Percentiles rank a stretch among this genome's conserved stretches.
Evolutionary conservation across 2,888 invertebrate genomes (phyloP).

Genomic region (Phasia obesa): DNA sequence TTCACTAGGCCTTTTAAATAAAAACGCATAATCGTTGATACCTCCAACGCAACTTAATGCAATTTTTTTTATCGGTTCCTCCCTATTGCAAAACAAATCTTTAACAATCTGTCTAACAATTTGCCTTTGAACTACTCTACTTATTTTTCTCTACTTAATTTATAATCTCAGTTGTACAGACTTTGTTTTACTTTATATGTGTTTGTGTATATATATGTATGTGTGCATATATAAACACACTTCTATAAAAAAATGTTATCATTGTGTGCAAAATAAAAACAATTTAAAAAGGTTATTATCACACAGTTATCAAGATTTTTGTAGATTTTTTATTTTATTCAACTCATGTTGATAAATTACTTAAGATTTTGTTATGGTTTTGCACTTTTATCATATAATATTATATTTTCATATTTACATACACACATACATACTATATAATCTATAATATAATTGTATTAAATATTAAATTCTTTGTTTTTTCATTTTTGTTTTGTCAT

Average conservation of each 20-base stretch:
- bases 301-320: constrained; percentile 45
- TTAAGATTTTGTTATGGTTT: constrained; percentile 15
- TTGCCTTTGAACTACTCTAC: neutral
- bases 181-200: no score
- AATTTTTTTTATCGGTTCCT: no score
- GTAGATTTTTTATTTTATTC: constrained; percentile 7
- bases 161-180: no score
- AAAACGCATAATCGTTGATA: no score
- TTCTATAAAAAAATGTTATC: neutral
- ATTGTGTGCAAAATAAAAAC: constrained; percentile 5
- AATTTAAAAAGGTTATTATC: constrained; percentile 57
- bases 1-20: no score
- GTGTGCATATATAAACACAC: neutral
- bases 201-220: neutral
- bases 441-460: neutral
- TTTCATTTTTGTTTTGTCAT: constrained; percentile 16
- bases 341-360: constrained; percentile 24
- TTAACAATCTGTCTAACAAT: no score
- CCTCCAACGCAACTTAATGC: no score
- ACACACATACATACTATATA: no score
- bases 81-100: no score
- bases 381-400: constrained; percentile 14
- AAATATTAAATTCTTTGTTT: constrained; percentile 19
- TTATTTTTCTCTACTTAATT: neutral
- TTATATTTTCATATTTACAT: neutral